Base-by-base conservation (phyloP, 2,113 vertebrate genomes). In the Lipotes vexillifer region DNA sequence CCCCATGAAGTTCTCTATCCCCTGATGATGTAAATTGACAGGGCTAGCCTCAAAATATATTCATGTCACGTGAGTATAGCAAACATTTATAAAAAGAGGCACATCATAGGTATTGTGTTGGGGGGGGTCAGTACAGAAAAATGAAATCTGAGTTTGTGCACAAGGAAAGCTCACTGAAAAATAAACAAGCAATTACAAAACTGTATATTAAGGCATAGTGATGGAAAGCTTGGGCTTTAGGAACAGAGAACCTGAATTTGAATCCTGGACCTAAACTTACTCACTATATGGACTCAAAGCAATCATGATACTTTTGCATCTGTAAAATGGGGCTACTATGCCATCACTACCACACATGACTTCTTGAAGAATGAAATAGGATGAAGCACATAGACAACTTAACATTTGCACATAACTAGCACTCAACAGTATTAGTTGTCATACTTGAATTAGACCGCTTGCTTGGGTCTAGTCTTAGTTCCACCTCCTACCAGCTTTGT, bases 271-370 rank as follows among this genome's bases (percentile, higher is more conserved):
- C 10, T 27, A 63, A 3, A 6, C 27, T 91, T 27, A 38, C 13
- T 92, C 8, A 66, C 33, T 61, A 14, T 38, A 12, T 38, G 49
- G 31, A n/a, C 11, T 74, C 46, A 66, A 41, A 33, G 0, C 46
- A 23, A 61, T 61, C 55, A 61, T 6, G 65, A 38, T 31, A 46
- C 61, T 57, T 74, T 46, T 38, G 5, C 25, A n/a, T 52, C 18
- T 61, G 14, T 78, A 69, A 68, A 52, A 41, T 18, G 18, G 9
- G 11, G 5, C 29, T 66, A 29, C 41, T 88, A 5, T 25, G 9
- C 31, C 49, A 65, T 71, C 12, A 2, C 5, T 52, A 17, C 20
- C 49, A 2, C 1, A 7, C 15, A 13, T 0, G 6, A 36, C 52
- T 31, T 12, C 3, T 4, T 25, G 36, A 18, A 84, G 27, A 52